Percentiles rank a stretch among this genome's conserved stretches.
These are phyloP conservation scores for Meganola albula DNA, from an alignment of 2,888 invertebrate species.

Conservation along the genomic window DNA sequence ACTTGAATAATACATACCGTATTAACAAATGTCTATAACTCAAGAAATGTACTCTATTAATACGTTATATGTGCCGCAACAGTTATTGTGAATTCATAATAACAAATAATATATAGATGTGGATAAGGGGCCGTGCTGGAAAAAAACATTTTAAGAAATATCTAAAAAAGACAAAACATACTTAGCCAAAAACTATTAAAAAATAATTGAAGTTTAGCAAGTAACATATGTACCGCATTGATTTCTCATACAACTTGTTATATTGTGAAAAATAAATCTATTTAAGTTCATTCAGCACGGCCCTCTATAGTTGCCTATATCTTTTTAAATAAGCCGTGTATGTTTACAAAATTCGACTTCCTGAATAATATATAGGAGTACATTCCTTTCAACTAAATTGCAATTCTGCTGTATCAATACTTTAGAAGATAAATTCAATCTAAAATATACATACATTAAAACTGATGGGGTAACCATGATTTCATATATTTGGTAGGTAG, in stretches of 20 bases:
- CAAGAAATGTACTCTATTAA: too few species aligned
- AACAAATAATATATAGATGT: slow-evolving; percentile 1
- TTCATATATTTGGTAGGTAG: slow-evolving; percentile 3
- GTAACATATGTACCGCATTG: slow-evolving; percentile 3
- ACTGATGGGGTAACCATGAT: slow-evolving; percentile 2
- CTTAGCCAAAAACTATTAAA: slow-evolving; percentile 3
- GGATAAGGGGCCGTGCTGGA: slow-evolving; percentile 1
- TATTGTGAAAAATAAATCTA: slow-evolving; percentile 3
- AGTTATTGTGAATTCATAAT: slow-evolving; percentile 1
- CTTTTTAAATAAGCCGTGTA: slow-evolving; percentile 3
- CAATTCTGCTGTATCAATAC: slow-evolving; percentile 3
- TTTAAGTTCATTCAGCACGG: slow-evolving; percentile 2
- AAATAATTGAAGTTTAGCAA: slow-evolving; percentile 2
- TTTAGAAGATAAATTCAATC: slow-evolving; percentile 3
- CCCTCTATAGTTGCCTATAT: slow-evolving; percentile 3
- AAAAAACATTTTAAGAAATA: slow-evolving; percentile 2
- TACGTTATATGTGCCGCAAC: slow-evolving; percentile 1
- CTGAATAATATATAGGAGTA: slow-evolving; percentile 3
- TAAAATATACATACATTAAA: slow-evolving; percentile 3
- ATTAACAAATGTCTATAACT: too few species aligned
- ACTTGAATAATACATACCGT: too few species aligned
- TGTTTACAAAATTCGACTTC: slow-evolving; percentile 3
- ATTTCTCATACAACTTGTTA: slow-evolving; percentile 3
- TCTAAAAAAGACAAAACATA: slow-evolving; percentile 3
- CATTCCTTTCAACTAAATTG: slow-evolving; percentile 3